Evolutionary conservation across 1,140 invertebrate species (phyloP), one percentile per base, ranked within the genome.

Genomic region (Euura saliciscinereae): DNA sequence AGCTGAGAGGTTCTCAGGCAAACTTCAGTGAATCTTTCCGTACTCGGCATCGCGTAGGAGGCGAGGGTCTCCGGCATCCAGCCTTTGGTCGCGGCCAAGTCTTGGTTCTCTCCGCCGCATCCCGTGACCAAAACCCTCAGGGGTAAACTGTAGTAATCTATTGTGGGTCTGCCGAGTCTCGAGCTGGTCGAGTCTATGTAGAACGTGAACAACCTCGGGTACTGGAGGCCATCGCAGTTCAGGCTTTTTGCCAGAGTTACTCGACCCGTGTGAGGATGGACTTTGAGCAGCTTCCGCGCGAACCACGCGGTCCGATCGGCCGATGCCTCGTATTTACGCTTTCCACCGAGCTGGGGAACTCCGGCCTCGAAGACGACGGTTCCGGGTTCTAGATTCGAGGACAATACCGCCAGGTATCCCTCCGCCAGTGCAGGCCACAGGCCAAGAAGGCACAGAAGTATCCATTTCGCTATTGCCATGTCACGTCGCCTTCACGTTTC

Each of bases 171-270:
- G 43, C 86, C 86, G 45, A 94, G 88, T 65, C 92, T 89, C 77
- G 93, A 94, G 59, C 94, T 94, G 43, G 93, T 94, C 11, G 94
- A 96, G 80, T 97, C 95, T 71, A 96, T 92, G 85, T 95, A 95
- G 76, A 96, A 91, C 4, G 94, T 95, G 84, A 96, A 95, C 13
- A 96, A 89, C 76, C 94, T 93, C 0, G 95, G 94, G 79, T 96
- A 96, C 69, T 93, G 92, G 6, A 95, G 88, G 44, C 94, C 94
- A 74, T 95, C 92, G 85, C 95, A 97, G 76, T 91, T 90, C n/a
- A 96, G 85, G 11, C 87, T 85, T 76, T 91, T 91, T 73, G 91
- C 90, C n/a, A 96, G 82, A 2, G 90, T 91, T n/a, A 96, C 92
- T 68, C 91, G 90, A 2, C 95, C 95, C 68, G 89, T 91, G 76